Evolutionary conservation across 2,797 vertebrate genomes (phyloP), one percentile per base, ranked within the genome.

Genomic region (Hafferia zeledoni): DNA sequence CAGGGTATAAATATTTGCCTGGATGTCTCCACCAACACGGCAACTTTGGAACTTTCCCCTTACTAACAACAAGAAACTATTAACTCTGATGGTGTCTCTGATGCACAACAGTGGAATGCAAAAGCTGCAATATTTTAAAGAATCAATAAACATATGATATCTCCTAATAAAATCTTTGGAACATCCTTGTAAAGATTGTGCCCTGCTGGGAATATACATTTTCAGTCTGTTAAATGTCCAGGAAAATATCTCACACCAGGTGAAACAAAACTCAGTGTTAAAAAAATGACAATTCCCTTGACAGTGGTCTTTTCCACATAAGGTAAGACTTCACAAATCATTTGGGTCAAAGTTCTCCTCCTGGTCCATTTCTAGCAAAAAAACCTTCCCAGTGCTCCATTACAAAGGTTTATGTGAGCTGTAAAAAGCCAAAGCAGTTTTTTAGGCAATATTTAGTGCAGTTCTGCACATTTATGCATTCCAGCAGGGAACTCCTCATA

Each of bases 241-340:
- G 80, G 43, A 16, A 83, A 92, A 47, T 18, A 18, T 5, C 30
- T 72, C 64, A n/a, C 4, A 10, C 52, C 52, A 57, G 30, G 37
- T 35, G 33, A 77, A 87, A 65, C 9, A 3, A 23, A 78, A 68
- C 17, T 63, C 44, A 63, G 2, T 7, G 6, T 17, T 18, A 43
- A 68, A 71, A 63, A 67, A 70, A 15, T 3, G 2, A 33, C 5
- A 28, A 17, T 3, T 85, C 39, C 52, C n/a, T 6, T 1, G 0
- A 44, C 30, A 67, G 9, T 2, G 3, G 7, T 8, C 1, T 20
- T 41, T 28, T 25, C 11, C 39, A 67, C 12, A 1, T 5, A 50
- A 27, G 7, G 37, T 20, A 43, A 57, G 11, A 35, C 6, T 61
- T 41, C 7, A 56, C 19, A n/a, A 64, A 10, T 7, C 7, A 19